phyloP scores from a whole-genome alignment of 2,888 invertebrate genomes.

The Atrina japonica region DNA sequence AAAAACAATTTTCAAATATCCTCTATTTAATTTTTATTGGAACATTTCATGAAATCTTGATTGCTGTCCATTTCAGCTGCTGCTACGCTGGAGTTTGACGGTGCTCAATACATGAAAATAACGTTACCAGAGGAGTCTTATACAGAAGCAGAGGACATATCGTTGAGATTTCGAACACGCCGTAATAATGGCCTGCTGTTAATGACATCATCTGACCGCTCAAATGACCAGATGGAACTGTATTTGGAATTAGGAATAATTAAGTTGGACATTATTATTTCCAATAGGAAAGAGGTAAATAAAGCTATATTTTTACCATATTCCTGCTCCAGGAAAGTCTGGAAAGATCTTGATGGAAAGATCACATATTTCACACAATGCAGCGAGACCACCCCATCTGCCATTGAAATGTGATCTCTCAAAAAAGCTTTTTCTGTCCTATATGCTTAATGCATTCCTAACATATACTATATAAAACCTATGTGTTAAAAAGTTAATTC shows the following conservation, averaged over 20 bases:
- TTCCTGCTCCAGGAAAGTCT: no score
- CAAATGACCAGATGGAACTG: conserved; percentile 91
- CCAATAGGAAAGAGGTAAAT: conserved; percentile 92
- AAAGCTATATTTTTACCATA: no score
- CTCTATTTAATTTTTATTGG: not conserved
- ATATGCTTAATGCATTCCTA: no score
- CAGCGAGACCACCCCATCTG: no score
- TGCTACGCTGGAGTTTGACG: conserved; percentile 92
- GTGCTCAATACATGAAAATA: conserved; percentile 92
- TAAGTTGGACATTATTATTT: conserved; percentile 90
- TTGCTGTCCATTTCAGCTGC: conserved; percentile 85
- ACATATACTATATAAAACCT: no score
- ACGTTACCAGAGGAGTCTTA: conserved; percentile 86
- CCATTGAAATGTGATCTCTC: no score
- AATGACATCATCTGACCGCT: conserved; percentile 87
- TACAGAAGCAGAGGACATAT: conserved; percentile 93
- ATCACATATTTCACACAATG: no score
- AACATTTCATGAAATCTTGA: not conserved
- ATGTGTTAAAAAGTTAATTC: no score
- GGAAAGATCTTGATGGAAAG: no score
- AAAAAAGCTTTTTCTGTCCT: no score
- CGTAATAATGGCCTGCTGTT: conserved; percentile 85
- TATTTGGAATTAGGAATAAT: conserved; percentile 92
- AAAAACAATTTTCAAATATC: no score
- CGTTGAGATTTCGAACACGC: conserved; percentile 91